phyloP scores from a whole-genome alignment of 2,888 invertebrate species.

The Orgyia antiqua region DNA sequence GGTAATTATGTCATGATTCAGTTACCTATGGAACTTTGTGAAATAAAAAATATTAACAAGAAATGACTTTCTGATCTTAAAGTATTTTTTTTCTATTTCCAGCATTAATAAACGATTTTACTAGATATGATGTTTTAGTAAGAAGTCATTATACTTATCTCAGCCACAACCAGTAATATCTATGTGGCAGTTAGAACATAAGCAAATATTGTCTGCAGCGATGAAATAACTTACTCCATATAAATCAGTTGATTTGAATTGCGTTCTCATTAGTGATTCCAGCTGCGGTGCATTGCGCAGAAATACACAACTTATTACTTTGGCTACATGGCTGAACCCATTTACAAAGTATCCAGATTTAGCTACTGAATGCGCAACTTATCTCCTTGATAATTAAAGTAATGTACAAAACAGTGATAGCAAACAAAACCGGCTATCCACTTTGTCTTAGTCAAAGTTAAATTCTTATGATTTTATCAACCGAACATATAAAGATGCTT shows the following conservation, averaged over 20 bases:
- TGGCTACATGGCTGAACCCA: slow-evolving; percentile 57
- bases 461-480: slow-evolving; percentile 20
- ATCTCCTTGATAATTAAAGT: slow-evolving; percentile 46
- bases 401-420: slow-evolving; percentile 30
- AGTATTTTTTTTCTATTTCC: no score
- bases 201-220: slow-evolving; percentile 58
- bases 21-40: no score
- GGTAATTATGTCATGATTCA: no score
- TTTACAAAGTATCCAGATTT: slow-evolving; percentile 45
- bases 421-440: slow-evolving; percentile 19
- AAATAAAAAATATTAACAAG: no score
- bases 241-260: slow-evolving; percentile 75
- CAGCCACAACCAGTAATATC: slow-evolving; percentile 46
- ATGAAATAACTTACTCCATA: slow-evolving; percentile 70
- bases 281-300: slow-evolving; percentile 51
- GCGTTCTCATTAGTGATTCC: slow-evolving; percentile 72
- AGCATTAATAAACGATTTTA: no score
- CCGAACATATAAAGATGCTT: slow-evolving; percentile 30
- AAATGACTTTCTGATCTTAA: no score
- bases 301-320: slow-evolving; percentile 74
- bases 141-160: slow-evolving; percentile 30
- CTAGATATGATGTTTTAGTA: no score
- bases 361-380: slow-evolving; percentile 43
- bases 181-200: slow-evolving; percentile 59
- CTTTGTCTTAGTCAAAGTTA: slow-evolving; percentile 18